Evolutionary conservation across 2,888 invertebrate genomes (phyloP), one percentile per base, ranked within the genome.

Genomic region (Macrosoma leucophasiata): DNA sequence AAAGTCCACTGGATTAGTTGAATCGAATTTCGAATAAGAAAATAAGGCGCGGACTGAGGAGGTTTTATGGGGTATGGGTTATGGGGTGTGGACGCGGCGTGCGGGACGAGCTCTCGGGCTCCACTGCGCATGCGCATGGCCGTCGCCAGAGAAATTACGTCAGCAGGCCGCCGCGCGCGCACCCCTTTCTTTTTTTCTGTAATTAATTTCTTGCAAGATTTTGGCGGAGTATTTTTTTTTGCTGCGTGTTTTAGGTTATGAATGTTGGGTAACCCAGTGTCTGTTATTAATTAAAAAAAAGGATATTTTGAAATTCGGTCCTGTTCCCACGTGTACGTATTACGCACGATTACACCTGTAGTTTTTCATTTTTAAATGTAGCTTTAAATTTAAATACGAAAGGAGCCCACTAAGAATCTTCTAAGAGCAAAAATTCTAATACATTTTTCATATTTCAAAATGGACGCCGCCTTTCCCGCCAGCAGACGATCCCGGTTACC

Each of bases 101-200:
- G 71, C 70, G 70, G 67, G 68, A 58, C 66, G 68, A 72, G 63
- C 66, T 63, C 69, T 62, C 46, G 63, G 43, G 61, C 61, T 62
- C 60, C 66, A 81, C 82, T 82, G 66, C 61, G 64, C 67, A 41
- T 47, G 56, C 57, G 50, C 51, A 40, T 42, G 46, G 32, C 41
- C 55, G 50, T 48, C 64, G 55, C 52, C 56, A 61, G 60, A 64
- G 62, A 64, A 61, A 73, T 78, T 79, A 78, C 79, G 75, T 76
- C 78, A 74, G 68, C 61, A 59, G 50, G 47, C 64, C 68, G 68
- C 64, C 59, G 55, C 52, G 49, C 56, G 62, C 69, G 60, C 76
- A 77, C 78, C 79, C 82, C 82, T 74, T 81, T 81, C 72, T 67
- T 78, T 81, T 77, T 78, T 75, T 75, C 69, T 59, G 61, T 73